phyloP scores from a whole-genome alignment of 2,113 vertebrate genomes.

The Manacus vitellinus region DNA sequence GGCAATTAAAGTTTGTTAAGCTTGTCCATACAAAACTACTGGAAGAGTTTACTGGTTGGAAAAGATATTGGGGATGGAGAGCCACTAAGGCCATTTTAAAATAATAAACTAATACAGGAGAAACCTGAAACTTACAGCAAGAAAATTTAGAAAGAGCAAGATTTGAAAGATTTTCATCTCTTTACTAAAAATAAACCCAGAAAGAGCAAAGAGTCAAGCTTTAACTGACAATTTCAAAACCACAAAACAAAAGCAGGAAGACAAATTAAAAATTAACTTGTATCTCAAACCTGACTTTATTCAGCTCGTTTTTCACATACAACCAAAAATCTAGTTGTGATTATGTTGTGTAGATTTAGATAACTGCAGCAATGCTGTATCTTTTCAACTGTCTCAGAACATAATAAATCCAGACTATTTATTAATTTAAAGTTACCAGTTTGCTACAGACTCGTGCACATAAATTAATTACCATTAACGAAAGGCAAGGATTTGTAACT shows the following conservation, averaged over 20 bases:
- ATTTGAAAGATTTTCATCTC: background rate
- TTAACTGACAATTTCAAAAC: background rate
- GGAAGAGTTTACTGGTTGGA: background rate
- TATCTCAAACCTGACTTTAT: background rate
- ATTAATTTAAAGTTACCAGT: background rate
- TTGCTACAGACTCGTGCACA: background rate
- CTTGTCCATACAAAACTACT: background rate
- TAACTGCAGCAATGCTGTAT: background rate
- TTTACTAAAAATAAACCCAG: background rate
- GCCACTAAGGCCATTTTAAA: background rate
- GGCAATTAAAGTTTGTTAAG: background rate
- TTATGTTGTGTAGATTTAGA: background rate
- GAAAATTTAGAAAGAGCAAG: background rate
- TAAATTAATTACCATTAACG: background rate
- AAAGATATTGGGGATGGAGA: background rate
- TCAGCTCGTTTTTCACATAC: background rate
- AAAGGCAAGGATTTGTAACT: background rate
- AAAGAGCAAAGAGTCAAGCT: background rate
- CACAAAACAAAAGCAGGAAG: background rate
- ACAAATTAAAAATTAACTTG: background rate
- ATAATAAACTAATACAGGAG: background rate
- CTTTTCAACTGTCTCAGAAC: background rate
- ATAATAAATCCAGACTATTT: background rate
- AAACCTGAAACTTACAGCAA: background rate
- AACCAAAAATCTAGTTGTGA: background rate